Evolutionary conservation across 2,113 vertebrate species (phyloP).

Genomic region (Gambusia affinis): DNA sequence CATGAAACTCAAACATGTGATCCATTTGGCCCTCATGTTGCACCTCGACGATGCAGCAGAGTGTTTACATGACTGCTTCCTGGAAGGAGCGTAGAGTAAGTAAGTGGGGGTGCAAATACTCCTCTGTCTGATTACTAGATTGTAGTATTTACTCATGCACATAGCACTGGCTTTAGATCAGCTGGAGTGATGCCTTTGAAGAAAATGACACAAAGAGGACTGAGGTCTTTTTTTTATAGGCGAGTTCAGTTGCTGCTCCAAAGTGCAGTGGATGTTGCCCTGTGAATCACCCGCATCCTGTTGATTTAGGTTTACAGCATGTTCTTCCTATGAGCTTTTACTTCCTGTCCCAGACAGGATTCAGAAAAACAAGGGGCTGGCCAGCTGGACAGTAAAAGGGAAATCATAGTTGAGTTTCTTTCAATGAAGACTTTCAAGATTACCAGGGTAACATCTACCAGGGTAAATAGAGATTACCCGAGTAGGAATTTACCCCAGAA

Average conservation of each 20-base stretch:
- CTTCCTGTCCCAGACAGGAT: conserved; percentile 40
- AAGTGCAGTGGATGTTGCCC: conserved; percentile 29
- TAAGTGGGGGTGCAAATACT: conserved; percentile 15
- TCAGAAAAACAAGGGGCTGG: not conserved
- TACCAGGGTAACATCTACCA: not conserved
- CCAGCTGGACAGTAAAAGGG: not conserved
- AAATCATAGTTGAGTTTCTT: not conserved
- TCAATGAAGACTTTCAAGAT: not conserved
- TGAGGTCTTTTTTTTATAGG: conserved; percentile 24
- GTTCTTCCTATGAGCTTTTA: conserved; percentile 54
- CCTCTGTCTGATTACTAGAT: conserved; percentile 61
- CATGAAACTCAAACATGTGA: conserved; percentile 25
- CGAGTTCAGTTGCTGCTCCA: not conserved
- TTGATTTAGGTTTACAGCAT: conserved; percentile 57
- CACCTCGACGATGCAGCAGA: conserved; percentile 15
- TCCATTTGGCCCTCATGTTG: conserved; percentile 48
- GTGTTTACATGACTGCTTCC: conserved; percentile 69
- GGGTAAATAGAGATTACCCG: too few relatives aligned
- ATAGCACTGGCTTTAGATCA: conserved; percentile 36
- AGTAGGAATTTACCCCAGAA: too few relatives aligned
- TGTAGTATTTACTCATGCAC: conserved; percentile 47
- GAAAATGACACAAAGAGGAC: conserved; percentile 28
- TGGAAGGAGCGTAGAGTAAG: conserved; percentile 45
- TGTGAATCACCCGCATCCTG: conserved; percentile 63
- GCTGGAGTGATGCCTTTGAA: conserved; percentile 57